Base-by-base conservation (phyloP, 2,797 vertebrate genomes). In the Tarsius wallacei region DNA sequence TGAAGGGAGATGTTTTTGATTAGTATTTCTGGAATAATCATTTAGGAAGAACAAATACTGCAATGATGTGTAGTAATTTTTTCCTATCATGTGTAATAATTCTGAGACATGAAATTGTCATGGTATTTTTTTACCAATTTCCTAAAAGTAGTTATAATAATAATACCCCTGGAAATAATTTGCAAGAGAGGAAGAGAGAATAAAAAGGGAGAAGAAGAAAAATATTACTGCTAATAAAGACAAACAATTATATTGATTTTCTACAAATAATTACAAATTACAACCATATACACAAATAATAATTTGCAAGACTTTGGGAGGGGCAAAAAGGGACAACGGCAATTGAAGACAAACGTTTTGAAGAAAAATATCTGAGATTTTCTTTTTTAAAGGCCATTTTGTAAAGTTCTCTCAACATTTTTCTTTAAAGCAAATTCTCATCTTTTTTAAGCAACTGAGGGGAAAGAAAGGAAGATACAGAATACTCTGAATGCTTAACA, bases 41-140 rank as follows among this genome's bases (percentile, higher is more conserved):
- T 71, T 92, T 94, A 87, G 61, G 80, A 93, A 97, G 94, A 96
- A 93, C 88, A 96, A 87, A 95, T 70, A 85, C 26, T 7, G 21
- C 21, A 81, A 22, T 81, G 66, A 91, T 12, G 5, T 8, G 88
- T 5, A 66, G 11, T 28, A 86, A 87, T 91, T 51, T 61, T 91
- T 78, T 86, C 49, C 36, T 26, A 49, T n/a, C 13, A 49, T 94
- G 22, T 33, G 74, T 70, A 91, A 90, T 36, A 97, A 87, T 85
- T 55, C 82, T 94, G 76, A 84, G 89, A 95, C 87, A 97, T 96
- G 90, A 97, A 0, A 96, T 83, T 94, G 33, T 91, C 21, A 1
- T 76, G 66, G 86, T 85, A 74, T 92, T 97, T 97, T 97, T 42
- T 96, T 59, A 94, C 89, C 93, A 96, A 97, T 98, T 98, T 97